These are phyloP conservation scores for Erynnis tages DNA, from an alignment of 2,888 invertebrate species.

Conservation along the genomic window DNA sequence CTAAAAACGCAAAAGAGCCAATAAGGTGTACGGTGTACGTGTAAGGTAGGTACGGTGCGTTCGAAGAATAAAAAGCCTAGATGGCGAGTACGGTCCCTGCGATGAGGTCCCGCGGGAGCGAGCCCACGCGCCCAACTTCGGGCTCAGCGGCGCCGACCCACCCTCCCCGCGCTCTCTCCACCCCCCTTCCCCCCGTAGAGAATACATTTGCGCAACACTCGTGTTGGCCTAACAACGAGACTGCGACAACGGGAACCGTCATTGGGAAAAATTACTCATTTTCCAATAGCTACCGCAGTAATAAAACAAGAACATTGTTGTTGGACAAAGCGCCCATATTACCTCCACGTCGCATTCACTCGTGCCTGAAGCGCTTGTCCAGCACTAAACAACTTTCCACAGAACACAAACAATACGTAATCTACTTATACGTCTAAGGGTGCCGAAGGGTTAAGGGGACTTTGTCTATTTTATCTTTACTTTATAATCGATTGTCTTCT, in stretches of 20 bases:
- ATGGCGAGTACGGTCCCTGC: conserved; percentile 65
- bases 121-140: conserved; percentile 81
- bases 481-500: conserved; percentile 35
- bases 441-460: conserved; percentile 47
- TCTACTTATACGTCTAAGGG: conserved; percentile 54
- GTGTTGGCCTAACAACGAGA: conserved; percentile 75
- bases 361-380: conserved; percentile 35
- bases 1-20: too few species aligned
- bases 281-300: conserved; percentile 47
- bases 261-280: conserved; percentile 74
- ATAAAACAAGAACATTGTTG: conserved; percentile 43
- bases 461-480: conserved; percentile 38
- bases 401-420: conserved; percentile 60
- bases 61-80: conserved; percentile 29
- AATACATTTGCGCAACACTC: conserved; percentile 81
- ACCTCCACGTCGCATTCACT: conserved; percentile 34
- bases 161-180: conserved; percentile 43
- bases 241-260: conserved; percentile 69
- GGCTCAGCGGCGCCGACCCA: conserved; percentile 67
- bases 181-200: conserved; percentile 62
- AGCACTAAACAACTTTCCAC: conserved; percentile 45
- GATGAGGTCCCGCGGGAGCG: conserved; percentile 64
- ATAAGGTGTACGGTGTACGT: too few species aligned
- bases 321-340: conserved; percentile 49
- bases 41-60: too few species aligned